Percentiles rank a stretch among this genome's conserved stretches.
These are phyloP conservation scores for Magallana nippona DNA, from an alignment of 2,888 invertebrate species.

Conservation along the genomic window DNA sequence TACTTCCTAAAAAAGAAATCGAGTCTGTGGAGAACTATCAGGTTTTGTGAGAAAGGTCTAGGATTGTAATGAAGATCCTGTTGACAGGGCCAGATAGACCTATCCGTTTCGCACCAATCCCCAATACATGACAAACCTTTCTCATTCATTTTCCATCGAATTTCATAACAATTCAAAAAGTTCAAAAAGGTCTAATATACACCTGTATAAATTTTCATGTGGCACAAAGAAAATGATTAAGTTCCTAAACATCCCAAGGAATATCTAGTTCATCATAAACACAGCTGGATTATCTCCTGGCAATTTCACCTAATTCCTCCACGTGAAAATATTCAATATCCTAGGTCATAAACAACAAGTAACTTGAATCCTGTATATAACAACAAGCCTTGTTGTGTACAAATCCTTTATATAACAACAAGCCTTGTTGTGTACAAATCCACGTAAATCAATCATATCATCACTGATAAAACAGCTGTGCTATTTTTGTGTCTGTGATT, in stretches of 20 bases:
- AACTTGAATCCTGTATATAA: background rate
- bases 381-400: background rate
- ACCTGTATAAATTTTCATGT: conserved; percentile 28
- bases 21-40: background rate
- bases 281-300: background rate
- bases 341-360: background rate
- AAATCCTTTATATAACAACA: background rate
- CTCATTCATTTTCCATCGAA: background rate
- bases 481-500: background rate
- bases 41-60: background rate
- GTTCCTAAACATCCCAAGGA: background rate
- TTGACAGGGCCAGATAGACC: background rate
- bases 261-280: background rate
- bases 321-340: conserved; percentile 16
- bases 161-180: conserved; percentile 22
- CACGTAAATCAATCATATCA: conserved; percentile 10
- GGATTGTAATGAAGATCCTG: background rate
- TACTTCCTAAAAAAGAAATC: conserved; percentile 19
- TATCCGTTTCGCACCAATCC: conserved; percentile 16
- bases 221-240: background rate
- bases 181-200: background rate
- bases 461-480: background rate
- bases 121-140: background rate
- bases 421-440: background rate
- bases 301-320: background rate